Evolutionary conservation across 2,888 invertebrate genomes (phyloP), one percentile per base, ranked within the genome.

Genomic region (Phorcus lineatus): DNA sequence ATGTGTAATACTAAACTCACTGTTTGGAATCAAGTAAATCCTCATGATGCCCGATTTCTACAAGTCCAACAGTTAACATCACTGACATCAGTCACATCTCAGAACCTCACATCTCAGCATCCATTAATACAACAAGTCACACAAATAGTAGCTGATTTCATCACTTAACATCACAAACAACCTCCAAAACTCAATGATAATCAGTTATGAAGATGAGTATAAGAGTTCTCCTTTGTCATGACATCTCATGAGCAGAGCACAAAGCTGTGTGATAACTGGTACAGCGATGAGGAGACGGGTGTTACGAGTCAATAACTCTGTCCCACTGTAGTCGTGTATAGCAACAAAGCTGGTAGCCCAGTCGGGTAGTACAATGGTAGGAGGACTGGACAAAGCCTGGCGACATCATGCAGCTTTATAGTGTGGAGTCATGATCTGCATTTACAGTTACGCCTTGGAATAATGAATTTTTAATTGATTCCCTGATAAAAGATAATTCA

Each of bases 1-100:
- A 6, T 13, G 13, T 11, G 47, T 47, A 11, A 47, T 13, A 47
- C 11, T 11, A 47, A 17, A 70, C 70, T 70, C 19, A 70, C 70
- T 19, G 36, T 70, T 70, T 70, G 11, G 70, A n/a, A 19, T 36
- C 17, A 70, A 70, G 36, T 36, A 19, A 70, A 36, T 36, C 70
- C 36, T 70, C 70, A 70, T 36, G 28, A 70, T 36, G 70, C 11
- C 16, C 19, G 11, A 70, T 36, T 19, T 70, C 70, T 4, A 70
- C 36, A 36, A 70, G 40, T 70, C 70, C 40, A n/a, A 70, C 40
- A 70, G 70, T 16, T 19, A 70, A 36, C 70, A 70, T 70, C n/a
- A 70, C 28, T 11, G 70, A 70, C 70, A 70, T 70, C 31, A n/a
- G 36, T 22, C 19, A 47, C 47, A 47, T 47, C 47, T 47, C 47